Percentiles rank a stretch among this genome's conserved stretches.
Conservation (phyloP, 2,797 vertebrate genomes). For the Syngnathus rostellatus region DNA sequence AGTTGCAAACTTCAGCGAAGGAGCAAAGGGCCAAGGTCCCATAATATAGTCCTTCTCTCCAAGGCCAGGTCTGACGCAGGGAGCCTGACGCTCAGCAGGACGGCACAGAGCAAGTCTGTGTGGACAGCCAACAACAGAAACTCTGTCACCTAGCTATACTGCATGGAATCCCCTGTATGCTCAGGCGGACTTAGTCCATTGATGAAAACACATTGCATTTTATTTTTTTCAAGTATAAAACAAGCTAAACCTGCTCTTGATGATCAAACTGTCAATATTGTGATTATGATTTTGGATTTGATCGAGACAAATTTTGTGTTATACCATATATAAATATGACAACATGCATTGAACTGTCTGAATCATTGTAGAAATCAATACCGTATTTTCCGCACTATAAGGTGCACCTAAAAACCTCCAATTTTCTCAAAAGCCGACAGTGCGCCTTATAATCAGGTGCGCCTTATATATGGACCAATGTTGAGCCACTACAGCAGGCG, state of each 20-base stretch:
- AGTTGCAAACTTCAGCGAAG: conserved; percentile 56
- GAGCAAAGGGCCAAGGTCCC: conserved; percentile 48
- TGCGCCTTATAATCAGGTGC: too few relatives aligned
- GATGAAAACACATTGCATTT: conserved; percentile 32
- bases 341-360: too few relatives aligned
- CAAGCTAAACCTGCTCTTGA: background rate
- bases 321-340: too few relatives aligned
- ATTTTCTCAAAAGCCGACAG: too few relatives aligned
- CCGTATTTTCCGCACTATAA: too few relatives aligned
- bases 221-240: conserved; percentile 16
- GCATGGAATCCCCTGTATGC: conserved; percentile 44
- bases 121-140: conserved; percentile 61
- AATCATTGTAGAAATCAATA: too few relatives aligned
- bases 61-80: conserved; percentile 66
- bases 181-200: conserved; percentile 35
- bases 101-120: conserved; percentile 65
- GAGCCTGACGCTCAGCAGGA: conserved; percentile 37
- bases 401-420: too few relatives aligned
- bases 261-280: background rate
- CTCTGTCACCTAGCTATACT: conserved; percentile 56
- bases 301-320: too few relatives aligned
- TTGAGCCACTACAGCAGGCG: too few relatives aligned
- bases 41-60: conserved; percentile 68
- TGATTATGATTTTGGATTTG: too few relatives aligned
- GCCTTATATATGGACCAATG: too few relatives aligned